These are phyloP conservation scores for Chironomus tentans DNA, from an alignment of 2,888 invertebrate genomes.

Conservation along the genomic window DNA sequence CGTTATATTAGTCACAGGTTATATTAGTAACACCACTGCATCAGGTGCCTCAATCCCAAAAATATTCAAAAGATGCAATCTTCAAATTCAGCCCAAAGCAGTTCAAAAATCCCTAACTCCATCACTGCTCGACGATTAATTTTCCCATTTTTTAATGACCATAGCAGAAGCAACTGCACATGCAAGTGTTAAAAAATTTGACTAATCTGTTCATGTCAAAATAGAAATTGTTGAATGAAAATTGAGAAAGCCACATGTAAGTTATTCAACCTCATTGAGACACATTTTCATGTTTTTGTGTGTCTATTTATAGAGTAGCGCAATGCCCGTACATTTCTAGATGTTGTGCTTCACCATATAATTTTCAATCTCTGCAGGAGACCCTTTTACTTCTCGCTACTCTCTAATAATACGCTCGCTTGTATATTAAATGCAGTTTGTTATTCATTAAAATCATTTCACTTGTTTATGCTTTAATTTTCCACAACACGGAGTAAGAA, in stretches of 20 bases:
- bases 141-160: neutral
- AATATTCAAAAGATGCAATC: too few species aligned
- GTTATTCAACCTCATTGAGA: neutral
- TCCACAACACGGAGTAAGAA: too few species aligned
- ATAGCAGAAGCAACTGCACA: neutral
- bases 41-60: too few species aligned
- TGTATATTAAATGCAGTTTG: too few species aligned
- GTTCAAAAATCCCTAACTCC: too few species aligned
- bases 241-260: neutral
- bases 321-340: neutral
- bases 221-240: neutral
- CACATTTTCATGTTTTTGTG: neutral
- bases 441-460: neutral
- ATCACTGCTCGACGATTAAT: neutral
- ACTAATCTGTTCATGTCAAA: neutral
- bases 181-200: neutral
- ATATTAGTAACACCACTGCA: too few species aligned
- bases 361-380: neutral
- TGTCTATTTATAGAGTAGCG: too few species aligned
- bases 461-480: neutral
- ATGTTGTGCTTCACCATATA: neutral
- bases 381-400: neutral
- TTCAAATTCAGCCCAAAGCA: too few species aligned
- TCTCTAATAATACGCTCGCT: neutral
- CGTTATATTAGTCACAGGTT: too few species aligned